phyloP scores from a whole-genome alignment of 1,140 invertebrate species.

The Drosophila mauritiana region DNA sequence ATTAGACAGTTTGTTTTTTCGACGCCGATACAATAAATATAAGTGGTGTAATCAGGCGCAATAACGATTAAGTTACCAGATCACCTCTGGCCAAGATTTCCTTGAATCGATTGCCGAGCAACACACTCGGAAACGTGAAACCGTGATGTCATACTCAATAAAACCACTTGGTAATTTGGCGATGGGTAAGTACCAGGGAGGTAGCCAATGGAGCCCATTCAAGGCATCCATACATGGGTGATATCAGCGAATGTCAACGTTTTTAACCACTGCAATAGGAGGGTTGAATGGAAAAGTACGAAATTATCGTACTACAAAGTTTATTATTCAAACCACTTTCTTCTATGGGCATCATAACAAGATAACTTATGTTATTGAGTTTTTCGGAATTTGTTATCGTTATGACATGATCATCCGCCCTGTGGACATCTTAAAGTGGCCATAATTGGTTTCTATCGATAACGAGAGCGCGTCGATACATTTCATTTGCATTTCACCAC shows the following conservation, averaged over 20 bases:
- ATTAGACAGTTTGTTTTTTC: slow-evolving; percentile 34
- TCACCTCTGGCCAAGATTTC: slow-evolving; percentile 29
- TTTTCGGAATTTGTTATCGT: no score
- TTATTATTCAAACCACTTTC: neutral
- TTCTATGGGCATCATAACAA: neutral
- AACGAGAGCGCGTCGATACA: no score
- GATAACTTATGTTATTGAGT: no score
- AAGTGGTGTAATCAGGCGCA: slow-evolving; percentile 28
- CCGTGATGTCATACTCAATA: slow-evolving; percentile 27
- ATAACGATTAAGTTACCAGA: slow-evolving; percentile 23
- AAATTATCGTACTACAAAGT: neutral
- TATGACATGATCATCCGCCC: no score
- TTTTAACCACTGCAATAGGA: slow-evolving; percentile 9
- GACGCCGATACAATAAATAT: slow-evolving; percentile 18
- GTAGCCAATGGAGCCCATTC: slow-evolving; percentile 14
- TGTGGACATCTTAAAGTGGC: no score
- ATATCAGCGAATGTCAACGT: neutral
- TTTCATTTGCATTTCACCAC: no score
- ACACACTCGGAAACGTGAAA: neutral
- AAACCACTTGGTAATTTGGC: neutral
- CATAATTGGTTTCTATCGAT: no score
- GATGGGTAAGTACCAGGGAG: neutral
- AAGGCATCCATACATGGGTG: neutral
- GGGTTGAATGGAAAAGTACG: slow-evolving; percentile 21
- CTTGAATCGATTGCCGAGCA: slow-evolving; percentile 25